Percentiles rank a stretch among this genome's conserved stretches.
These are phyloP conservation scores for Rhadina sibilatrix DNA, from an alignment of 2,113 vertebrate genomes.

Conservation along the genomic window DNA sequence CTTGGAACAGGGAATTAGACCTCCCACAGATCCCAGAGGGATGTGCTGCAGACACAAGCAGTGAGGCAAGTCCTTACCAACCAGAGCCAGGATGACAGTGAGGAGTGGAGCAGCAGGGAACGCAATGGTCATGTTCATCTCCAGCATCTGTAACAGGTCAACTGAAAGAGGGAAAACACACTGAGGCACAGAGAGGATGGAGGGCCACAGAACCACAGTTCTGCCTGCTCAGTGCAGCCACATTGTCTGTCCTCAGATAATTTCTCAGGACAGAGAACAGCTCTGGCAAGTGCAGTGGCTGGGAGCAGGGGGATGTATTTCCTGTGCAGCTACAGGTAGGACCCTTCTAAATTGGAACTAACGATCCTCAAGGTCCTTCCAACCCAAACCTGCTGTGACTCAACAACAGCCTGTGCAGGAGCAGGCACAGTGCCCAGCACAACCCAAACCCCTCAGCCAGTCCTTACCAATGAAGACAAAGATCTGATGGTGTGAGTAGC, in stretches of 20 bases:
- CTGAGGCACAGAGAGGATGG: fast-evolving
- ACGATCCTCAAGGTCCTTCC: not conserved
- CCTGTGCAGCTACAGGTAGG: not conserved
- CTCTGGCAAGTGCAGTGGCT: fast-evolving
- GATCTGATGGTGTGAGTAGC: constrained; percentile 98
- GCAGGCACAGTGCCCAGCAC: not conserved
- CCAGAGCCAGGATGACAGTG: constrained; percentile 95
- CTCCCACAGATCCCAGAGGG: not conserved
- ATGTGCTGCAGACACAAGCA: not conserved
- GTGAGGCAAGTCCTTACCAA: constrained; percentile 77
- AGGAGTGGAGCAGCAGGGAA: constrained; percentile 96
- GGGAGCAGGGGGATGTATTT: not conserved
- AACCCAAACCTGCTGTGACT: not conserved
- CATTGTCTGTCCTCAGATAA: too few species aligned
- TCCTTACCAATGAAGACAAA: constrained; percentile 96
- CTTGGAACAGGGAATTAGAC: not conserved
- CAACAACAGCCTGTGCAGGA: fast-evolving
- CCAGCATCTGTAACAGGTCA: constrained; percentile 97
- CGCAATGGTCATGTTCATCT: constrained; percentile 99
- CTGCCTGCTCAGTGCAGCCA: not conserved
- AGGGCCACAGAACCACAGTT: not conserved
- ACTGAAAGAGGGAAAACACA: constrained; percentile 74
- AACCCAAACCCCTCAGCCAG: not conserved
- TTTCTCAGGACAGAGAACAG: not conserved
- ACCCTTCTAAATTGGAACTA: not conserved